Percentiles rank a stretch among this genome's conserved stretches.
phyloP scores from a whole-genome alignment of 2,888 invertebrate species.

The Pterostichus niger region DNA sequence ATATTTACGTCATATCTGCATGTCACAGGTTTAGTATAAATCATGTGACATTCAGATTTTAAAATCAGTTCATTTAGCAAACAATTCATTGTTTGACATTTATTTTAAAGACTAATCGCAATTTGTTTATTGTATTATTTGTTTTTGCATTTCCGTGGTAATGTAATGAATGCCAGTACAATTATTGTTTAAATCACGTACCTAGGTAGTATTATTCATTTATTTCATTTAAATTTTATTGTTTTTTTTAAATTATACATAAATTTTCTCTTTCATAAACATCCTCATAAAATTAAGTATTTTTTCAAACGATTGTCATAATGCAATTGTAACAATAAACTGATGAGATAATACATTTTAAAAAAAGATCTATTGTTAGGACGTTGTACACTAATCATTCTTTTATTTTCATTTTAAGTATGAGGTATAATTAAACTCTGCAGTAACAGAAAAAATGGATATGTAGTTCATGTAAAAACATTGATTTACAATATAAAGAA shows the following conservation, averaged over 20 bases:
- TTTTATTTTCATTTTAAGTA: neutral
- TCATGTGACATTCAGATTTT: constrained; percentile 10
- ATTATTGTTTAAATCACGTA: neutral
- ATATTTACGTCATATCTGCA: constrained; percentile 9
- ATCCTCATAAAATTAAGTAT: no score
- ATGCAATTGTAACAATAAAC: constrained; percentile 8
- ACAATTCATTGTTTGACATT: neutral
- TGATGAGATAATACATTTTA: constrained; percentile 18
- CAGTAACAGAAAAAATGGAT: constrained; percentile 23
- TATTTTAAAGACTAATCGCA: neutral
- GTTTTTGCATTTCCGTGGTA: neutral
- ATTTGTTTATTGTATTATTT: constrained; percentile 11
- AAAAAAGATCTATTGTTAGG: no score
- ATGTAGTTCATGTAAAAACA: constrained; percentile 21
- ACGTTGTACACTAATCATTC: neutral
- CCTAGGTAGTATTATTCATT: neutral
- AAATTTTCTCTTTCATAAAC: neutral
- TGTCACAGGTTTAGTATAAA: no score
- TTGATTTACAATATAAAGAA: constrained; percentile 46
- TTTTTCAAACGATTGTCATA: neutral
- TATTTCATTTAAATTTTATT: constrained; percentile 16
- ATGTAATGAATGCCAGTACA: neutral
- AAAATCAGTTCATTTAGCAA: neutral
- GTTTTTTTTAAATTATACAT: neutral
- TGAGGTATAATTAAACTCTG: neutral